phyloP scores from a whole-genome alignment of 2,888 invertebrate species.

The Drosophila infuscata region DNA sequence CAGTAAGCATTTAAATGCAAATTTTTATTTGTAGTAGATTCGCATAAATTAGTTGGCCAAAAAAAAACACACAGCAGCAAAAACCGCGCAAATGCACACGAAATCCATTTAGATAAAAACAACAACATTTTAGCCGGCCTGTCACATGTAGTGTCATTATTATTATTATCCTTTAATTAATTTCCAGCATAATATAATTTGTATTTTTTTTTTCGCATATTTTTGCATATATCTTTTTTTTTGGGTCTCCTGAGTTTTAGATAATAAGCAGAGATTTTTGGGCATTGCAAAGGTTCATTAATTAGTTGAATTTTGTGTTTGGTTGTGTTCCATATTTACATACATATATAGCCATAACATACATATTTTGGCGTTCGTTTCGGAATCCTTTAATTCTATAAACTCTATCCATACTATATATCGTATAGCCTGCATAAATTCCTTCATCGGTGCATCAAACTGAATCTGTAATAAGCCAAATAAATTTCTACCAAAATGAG shows the following conservation, averaged over 20 bases:
- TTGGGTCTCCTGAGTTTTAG: constrained; percentile 69
- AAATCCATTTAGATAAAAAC: constrained; percentile 70
- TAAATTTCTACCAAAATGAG: constrained; percentile 47
- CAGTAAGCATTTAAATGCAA: constrained; percentile 71
- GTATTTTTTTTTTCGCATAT: constrained; percentile 13
- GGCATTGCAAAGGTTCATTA: constrained; percentile 59
- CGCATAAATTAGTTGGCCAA: constrained; percentile 68
- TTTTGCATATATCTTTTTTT: constrained; percentile 9
- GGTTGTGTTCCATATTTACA: constrained; percentile 20
- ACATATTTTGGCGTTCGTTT: constrained; percentile 26
- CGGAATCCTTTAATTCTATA: constrained; percentile 39
- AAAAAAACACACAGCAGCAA: constrained; percentile 1
- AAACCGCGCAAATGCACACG: constrained; percentile 30
- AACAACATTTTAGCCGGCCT: constrained; percentile 55
- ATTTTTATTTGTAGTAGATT: constrained; percentile 70
- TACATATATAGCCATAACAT: constrained; percentile 24
- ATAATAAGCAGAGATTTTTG: constrained; percentile 68
- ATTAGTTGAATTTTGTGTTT: constrained; percentile 57
- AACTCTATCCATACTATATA: constrained; percentile 40
- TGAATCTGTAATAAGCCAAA: constrained; percentile 35
- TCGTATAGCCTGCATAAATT: constrained; percentile 53
- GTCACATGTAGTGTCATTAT: constrained; percentile 56
- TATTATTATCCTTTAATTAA: constrained; percentile 78
- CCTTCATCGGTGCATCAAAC: constrained; percentile 74
- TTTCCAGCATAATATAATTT: constrained; percentile 69